phyloP scores from a whole-genome alignment of 2,113 vertebrate genomes.

The Pluvianellus socialis region DNA sequence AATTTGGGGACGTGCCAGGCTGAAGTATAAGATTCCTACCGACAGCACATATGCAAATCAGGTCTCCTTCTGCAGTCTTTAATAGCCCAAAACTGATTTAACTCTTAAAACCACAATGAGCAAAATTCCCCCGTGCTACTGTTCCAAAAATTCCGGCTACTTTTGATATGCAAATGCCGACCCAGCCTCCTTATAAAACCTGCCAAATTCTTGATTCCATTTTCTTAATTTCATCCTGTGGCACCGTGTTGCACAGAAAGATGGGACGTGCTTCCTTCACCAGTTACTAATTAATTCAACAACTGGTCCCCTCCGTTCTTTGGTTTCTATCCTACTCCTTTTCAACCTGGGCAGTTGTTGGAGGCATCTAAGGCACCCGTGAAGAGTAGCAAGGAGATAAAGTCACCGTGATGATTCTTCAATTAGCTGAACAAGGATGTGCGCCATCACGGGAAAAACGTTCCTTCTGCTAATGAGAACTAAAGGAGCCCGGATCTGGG shows the following conservation, averaged over 20 bases:
- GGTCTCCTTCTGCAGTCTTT: constrained; percentile 21
- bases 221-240: constrained; percentile 11
- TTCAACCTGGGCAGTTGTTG: neutral
- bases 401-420: neutral
- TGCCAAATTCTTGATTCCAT: constrained; percentile 34
- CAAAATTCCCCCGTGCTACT: neutral
- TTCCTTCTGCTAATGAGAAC: constrained; percentile 54
- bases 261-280: neutral
- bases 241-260: neutral
- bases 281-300: neutral
- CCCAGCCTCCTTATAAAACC: neutral
- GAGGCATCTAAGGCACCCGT: neutral
- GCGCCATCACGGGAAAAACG: neutral
- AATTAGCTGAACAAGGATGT: constrained; percentile 30
- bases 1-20: neutral
- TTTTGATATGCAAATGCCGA: constrained; percentile 37
- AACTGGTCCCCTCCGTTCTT: neutral
- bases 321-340: neutral
- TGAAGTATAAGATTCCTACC: neutral
- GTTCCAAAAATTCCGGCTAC: constrained; percentile 33
- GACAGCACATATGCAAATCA: constrained; percentile 51
- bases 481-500: constrained; percentile 31
- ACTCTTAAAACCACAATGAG: constrained; percentile 31
- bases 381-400: neutral
- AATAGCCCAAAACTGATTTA: constrained; percentile 33